phyloP scores from a whole-genome alignment of 1,140 invertebrate species.

The Aradophagus sp. region DNA sequence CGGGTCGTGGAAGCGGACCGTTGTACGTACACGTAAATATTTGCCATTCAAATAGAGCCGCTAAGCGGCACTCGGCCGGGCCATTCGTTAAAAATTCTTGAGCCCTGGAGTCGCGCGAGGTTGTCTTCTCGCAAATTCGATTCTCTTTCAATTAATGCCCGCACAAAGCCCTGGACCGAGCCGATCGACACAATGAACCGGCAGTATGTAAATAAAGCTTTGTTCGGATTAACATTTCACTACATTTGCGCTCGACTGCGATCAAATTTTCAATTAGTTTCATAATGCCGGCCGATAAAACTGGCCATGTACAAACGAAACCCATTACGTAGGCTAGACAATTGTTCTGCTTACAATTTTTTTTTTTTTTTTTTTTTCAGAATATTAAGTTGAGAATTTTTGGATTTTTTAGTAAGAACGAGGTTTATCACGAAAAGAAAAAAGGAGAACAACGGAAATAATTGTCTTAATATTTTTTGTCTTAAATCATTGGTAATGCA shows the following conservation, averaged over 20 bases:
- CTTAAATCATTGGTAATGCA: no score
- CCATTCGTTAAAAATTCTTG: slow-evolving; percentile 49
- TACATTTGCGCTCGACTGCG: slow-evolving; percentile 14
- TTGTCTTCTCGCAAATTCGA: slow-evolving; percentile 40
- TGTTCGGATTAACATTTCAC: slow-evolving; percentile 38
- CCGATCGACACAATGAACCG: slow-evolving; percentile 39
- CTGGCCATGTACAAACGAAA: slow-evolving; percentile 9
- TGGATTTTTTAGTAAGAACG: no score
- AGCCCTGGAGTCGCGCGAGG: slow-evolving; percentile 15
- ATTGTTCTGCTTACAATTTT: no score
- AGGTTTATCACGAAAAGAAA: no score
- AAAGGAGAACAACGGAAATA: no score
- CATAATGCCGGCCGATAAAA: slow-evolving; percentile 22
- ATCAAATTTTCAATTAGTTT: slow-evolving; percentile 38
- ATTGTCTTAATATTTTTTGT: no score
- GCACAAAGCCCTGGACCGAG: slow-evolving; percentile 26
- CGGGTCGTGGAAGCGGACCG: slow-evolving; percentile 17
- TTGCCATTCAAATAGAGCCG: slow-evolving; percentile 42
- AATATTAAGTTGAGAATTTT: no score
- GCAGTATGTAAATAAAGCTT: slow-evolving; percentile 44
- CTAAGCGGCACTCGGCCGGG: slow-evolving; percentile 35
- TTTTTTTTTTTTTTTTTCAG: no score
- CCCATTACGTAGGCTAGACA: no score
- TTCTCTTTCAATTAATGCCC: slow-evolving; percentile 49
- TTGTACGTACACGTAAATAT: slow-evolving; percentile 28